These are phyloP conservation scores for Anthonomus grandis DNA, from an alignment of 1,140 invertebrate species.

Conservation along the genomic window DNA sequence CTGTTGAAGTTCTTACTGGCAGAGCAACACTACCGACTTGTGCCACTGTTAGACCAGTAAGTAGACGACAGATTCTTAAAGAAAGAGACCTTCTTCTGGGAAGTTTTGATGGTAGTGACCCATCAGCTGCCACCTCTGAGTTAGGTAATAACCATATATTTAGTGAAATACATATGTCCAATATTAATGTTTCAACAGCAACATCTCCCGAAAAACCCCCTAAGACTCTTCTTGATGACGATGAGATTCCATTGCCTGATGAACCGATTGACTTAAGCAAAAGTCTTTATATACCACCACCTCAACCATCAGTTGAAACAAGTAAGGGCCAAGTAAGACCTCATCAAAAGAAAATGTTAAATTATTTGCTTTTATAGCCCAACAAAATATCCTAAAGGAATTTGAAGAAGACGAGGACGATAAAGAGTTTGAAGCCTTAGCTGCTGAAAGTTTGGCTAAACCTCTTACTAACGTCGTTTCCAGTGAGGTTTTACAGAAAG, in stretches of 20 bases:
- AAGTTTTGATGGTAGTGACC: conserved; percentile 57
- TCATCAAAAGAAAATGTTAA: no score
- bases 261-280: conserved; percentile 61
- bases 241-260: conserved; percentile 61
- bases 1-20: conserved; percentile 80
- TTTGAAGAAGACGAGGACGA: conserved; percentile 55
- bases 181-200: not conserved
- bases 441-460: conserved; percentile 66
- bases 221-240: conserved; percentile 68
- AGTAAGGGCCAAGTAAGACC: not conserved
- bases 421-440: conserved; percentile 72
- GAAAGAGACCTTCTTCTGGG: conserved; percentile 66
- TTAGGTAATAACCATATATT: not conserved
- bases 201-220: conserved; percentile 13
- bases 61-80: conserved; percentile 54
- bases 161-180: no score
- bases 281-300: conserved; percentile 47
- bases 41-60: conserved; percentile 53
- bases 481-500: not conserved
- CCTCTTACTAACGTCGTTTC: conserved; percentile 43
- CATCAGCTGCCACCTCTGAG: conserved; percentile 11
- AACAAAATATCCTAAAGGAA: conserved; percentile 13
- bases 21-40: conserved; percentile 65
- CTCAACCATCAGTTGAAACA: conserved; percentile 5
- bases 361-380: no score